Base-by-base conservation (phyloP, 1,140 invertebrate genomes). In the Stegodyphus mimosarum region DNA sequence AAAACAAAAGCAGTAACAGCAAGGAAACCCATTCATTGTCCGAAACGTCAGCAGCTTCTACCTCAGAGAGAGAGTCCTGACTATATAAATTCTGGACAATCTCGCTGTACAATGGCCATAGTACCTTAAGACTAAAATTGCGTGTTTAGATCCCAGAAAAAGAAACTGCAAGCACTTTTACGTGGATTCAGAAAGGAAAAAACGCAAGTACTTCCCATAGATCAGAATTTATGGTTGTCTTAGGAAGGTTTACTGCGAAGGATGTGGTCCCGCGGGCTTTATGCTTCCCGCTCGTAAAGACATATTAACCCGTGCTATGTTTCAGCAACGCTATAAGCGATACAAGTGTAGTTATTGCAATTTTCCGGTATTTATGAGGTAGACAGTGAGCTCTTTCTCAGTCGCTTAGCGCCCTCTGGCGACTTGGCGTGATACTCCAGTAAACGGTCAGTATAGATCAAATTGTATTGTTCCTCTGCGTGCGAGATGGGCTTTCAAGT, bases 311-410 rank as follows among this genome's bases (percentile, higher is more conserved):
- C 13, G 64, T 17, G 17, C 1, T 9, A 67, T 67, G 64, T n/a
- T 18, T n/a, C 64, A 67, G 64, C 17, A 2, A n/a, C 6, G n/a
- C 11, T 67, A 17, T 13, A 67, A 17, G 15, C 64, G 6, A 67
- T 67, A 67, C 11, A 67, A 67, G 64, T 67, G 64, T 18, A 67
- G 64, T 67, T 67, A 67, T 67, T 67, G 64, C 64, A 67, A 67
- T 67, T 67, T 67, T 67, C 64, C 11, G 17, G 64, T 67, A 67
- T 67, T 67, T 67, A 67, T 67, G 64, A n/a, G 15, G 64, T 17
- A 10, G 55, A 9, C 55, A 15, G 9, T 10, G 15, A 15, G 55
- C 55, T 60, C 9, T 60, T 60, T 60, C 55, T 60, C 55, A 60
- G 33, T 33, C 33, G 33, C 15, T 60, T 60, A 60, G 55, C 15